Evolutionary conservation across 2,888 invertebrate species (phyloP), one percentile per base, ranked within the genome.

Genomic region (Drosophila pseudotalamancana): DNA sequence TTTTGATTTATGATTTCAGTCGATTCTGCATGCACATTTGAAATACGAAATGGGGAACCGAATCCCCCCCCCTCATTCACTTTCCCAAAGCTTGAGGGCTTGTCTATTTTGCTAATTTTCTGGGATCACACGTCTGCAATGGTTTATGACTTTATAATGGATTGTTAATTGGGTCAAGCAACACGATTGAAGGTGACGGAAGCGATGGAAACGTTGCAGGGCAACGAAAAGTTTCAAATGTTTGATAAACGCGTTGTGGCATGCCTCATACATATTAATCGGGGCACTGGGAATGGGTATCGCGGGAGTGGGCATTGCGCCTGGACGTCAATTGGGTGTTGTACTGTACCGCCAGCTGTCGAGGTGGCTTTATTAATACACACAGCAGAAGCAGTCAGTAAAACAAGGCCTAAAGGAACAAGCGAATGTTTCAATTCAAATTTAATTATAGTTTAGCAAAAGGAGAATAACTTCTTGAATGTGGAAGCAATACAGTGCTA

Each of bases 241-340:
- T 62, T 72, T 87, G 81, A 87, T 67, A 84, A 81, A 81, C 87
- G 75, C 81, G 75, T 72, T 84, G 74, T 77, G 87, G 85, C 84
- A 74, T 72, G 51, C 14, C 84, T 69, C 82, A 81, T 84, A 72
- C 81, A 84, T 87, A 77, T 87, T 84, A 81, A 81, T 84, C 75
- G 35, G 21, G 32, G 29, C 35, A n/a, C 27, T 25, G 29, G 19
- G n/a, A 14, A 29, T 37, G 35, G 23, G 6, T 9, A 8, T 40
- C n/a, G 21, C 34, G 34, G 16, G 55, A 49, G 12, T 14, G 6
- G 14, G 27, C 27, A n/a, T n/a, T 11, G 27, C 6, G 27, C 14
- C 14, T 29, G 59, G 25, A 16, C 40, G 56, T 53, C 70, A 51
- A 34, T 51, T 62, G 61, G 68, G 69, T 65, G 62, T 75, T 64